phyloP scores from a whole-genome alignment of 2,797 vertebrate genomes.

The Leucoraja ocellata region DNA sequence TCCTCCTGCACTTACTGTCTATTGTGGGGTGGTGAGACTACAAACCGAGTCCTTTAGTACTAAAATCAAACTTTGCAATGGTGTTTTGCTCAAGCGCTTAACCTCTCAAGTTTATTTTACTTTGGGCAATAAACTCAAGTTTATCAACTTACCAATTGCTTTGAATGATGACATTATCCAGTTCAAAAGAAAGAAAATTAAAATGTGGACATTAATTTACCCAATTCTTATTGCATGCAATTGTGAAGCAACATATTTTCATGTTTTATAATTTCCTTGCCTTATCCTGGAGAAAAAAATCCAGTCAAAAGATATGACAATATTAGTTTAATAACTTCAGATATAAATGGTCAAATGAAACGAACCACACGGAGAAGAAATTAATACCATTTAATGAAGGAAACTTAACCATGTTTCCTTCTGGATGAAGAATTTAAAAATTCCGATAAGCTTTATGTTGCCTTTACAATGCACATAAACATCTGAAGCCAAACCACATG shows the following conservation, averaged over 20 bases:
- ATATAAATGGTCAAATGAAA: neutral
- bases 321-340: too few relatives aligned
- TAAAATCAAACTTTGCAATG: neutral
- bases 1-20: too few relatives aligned
- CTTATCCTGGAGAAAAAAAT: neutral
- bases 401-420: neutral
- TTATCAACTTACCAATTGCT: neutral
- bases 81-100: neutral
- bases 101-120: neutral
- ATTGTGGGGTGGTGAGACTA: neutral
- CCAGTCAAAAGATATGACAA: neutral
- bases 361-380: neutral
- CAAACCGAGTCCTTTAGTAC: neutral
- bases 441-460: neutral
- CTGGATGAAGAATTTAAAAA: neutral
- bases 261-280: neutral
- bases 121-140: neutral
- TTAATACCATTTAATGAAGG: too few relatives aligned
- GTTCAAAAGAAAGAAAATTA: neutral
- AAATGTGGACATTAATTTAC: neutral
- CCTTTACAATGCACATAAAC: neutral
- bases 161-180: neutral
- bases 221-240: neutral
- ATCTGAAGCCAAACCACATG: neutral
- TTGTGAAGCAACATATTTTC: neutral